A percentile compares a stretch with the other conserved stretches of the same genome.
phyloP scores from a whole-genome alignment of 2,888 invertebrate species.

The Hypomecis punctinalis region DNA sequence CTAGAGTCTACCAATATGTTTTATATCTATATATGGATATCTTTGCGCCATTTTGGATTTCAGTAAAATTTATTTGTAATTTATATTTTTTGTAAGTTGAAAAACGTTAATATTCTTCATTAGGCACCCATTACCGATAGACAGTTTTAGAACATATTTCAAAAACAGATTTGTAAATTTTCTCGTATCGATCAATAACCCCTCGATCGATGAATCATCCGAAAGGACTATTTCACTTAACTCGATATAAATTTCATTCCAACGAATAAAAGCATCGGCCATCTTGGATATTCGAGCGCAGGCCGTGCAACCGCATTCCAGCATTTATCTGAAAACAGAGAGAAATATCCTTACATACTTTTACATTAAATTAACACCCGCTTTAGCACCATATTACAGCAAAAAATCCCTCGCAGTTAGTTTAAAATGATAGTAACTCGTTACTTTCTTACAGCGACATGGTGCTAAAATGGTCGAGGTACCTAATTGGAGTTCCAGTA shows the following conservation, averaged over 20 bases:
- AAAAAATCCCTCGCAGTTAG: not conserved
- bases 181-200: constrained; percentile 11
- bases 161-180: not conserved
- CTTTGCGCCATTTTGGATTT: no score
- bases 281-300: constrained; percentile 35
- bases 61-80: no score
- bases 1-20: no score
- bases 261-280: constrained; percentile 35
- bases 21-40: no score
- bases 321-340: constrained; percentile 42
- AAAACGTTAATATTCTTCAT: no score
- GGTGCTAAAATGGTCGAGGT: constrained; percentile 8
- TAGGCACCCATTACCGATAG: no score
- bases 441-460: constrained; percentile 14
- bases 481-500: constrained; percentile 20
- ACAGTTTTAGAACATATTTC: not conserved
- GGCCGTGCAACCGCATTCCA: constrained; percentile 52
- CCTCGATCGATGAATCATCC: constrained; percentile 20
- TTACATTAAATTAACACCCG: not conserved
- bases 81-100: no score
- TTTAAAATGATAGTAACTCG: not conserved
- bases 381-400: constrained; percentile 9
- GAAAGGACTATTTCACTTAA: constrained; percentile 30
- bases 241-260: constrained; percentile 23
- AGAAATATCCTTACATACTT: constrained; percentile 21